Conservation (phyloP, 2,797 vertebrate species). For the Helarctos malayanus region DNA sequence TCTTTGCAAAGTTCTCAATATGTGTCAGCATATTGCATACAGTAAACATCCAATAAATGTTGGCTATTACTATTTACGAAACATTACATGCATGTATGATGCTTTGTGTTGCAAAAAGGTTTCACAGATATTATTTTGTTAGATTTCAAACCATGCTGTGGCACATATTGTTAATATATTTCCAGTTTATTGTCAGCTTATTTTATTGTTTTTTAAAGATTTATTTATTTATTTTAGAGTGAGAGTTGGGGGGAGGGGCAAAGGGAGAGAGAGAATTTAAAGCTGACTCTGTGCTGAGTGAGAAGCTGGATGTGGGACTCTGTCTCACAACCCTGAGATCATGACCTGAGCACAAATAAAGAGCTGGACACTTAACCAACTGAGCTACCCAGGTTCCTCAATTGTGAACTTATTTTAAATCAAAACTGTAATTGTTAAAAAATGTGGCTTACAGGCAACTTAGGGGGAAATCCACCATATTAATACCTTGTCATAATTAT, state of each 20-base stretch:
- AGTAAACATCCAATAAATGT: background rate
- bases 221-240: background rate
- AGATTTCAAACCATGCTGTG: background rate
- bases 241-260: background rate
- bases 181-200: slow-evolving; percentile 21
- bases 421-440: background rate
- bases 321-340: background rate
- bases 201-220: slow-evolving; percentile 14
- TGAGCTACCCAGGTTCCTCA: background rate
- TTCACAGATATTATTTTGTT: background rate
- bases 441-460: background rate
- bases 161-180: background rate
- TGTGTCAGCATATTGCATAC: background rate
- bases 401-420: slow-evolving; percentile 53
- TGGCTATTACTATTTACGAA: background rate
- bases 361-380: background rate
- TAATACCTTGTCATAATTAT: slow-evolving; percentile 28
- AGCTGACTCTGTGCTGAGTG: background rate
- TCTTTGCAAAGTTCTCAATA: background rate
- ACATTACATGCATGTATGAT: background rate
- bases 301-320: background rate
- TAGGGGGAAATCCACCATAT: background rate
- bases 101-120: background rate
- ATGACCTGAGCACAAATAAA: background rate
- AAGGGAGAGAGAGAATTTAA: background rate